Percentiles rank a stretch among this genome's conserved stretches.
Evolutionary conservation across 2,113 vertebrate genomes (phyloP).

Genomic region (Nymphicus hollandicus): DNA sequence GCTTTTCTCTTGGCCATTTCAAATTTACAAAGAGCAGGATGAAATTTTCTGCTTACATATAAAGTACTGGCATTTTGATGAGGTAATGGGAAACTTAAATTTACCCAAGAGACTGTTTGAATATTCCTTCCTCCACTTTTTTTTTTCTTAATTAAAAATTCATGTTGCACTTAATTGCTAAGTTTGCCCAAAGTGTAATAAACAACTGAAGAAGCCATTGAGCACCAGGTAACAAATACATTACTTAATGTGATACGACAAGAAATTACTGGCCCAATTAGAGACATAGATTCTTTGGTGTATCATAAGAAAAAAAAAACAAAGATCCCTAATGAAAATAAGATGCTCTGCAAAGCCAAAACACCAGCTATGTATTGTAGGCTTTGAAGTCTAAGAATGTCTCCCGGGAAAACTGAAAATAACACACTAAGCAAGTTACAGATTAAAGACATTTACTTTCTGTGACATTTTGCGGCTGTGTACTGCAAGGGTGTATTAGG

Average conservation of each 20-base stretch:
- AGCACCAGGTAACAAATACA: not conserved
- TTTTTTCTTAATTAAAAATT: constrained; percentile 13
- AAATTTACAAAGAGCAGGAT: not conserved
- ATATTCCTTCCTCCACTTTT: not conserved
- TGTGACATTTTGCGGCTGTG: not conserved
- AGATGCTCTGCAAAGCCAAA: not conserved
- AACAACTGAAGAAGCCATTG: constrained; percentile 10
- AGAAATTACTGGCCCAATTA: constrained; percentile 41
- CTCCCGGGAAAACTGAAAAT: constrained; percentile 13
- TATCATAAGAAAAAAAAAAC: not conserved
- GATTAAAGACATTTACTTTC: constrained; percentile 13
- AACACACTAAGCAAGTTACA: not conserved
- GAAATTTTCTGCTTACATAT: not conserved
- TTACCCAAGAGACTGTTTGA: not conserved
- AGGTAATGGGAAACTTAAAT: constrained; percentile 9
- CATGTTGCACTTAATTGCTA: constrained; percentile 20
- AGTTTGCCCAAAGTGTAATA: not conserved
- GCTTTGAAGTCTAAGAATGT: not conserved
- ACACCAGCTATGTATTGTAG: not conserved
- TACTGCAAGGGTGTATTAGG: not conserved
- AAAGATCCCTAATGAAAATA: not conserved
- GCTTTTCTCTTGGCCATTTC: not conserved
- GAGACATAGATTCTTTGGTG: not conserved
- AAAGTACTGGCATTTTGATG: not conserved
- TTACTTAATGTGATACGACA: not conserved